These are phyloP conservation scores for Hypomesus transpacificus DNA, from an alignment of 2,113 vertebrate genomes.

Conservation along the genomic window DNA sequence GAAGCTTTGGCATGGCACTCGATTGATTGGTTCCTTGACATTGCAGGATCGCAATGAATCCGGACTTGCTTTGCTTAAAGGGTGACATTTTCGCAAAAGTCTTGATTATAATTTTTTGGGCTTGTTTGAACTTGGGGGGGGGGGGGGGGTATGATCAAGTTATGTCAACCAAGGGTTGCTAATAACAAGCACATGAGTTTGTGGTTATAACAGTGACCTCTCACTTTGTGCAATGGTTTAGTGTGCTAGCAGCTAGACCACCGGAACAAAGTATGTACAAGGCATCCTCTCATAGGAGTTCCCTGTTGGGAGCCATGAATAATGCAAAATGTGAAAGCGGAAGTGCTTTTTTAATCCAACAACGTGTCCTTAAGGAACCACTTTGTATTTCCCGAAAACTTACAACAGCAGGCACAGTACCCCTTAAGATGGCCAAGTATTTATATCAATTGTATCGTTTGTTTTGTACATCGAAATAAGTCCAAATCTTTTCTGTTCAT, in stretches of 20 bases:
- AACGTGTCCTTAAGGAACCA: constrained; percentile 25
- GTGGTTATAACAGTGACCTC: background rate
- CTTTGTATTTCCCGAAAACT: constrained; percentile 40
- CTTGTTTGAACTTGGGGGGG: too few relatives aligned
- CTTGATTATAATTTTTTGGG: too few relatives aligned
- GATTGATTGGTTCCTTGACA: too few relatives aligned
- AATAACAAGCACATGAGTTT: too few relatives aligned
- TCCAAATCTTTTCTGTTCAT: constrained; percentile 27
- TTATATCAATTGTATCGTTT: constrained; percentile 33
- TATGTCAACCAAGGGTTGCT: too few relatives aligned
- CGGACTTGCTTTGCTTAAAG: too few relatives aligned
- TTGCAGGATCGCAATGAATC: too few relatives aligned
- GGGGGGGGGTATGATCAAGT: too few relatives aligned
- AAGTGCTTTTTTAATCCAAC: constrained; percentile 27
- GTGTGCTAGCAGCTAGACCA: too few relatives aligned
- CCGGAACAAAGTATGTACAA: background rate
- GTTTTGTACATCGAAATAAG: constrained; percentile 24
- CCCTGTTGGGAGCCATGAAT: constrained; percentile 46
- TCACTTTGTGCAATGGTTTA: too few relatives aligned
- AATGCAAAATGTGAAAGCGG: constrained; percentile 47
- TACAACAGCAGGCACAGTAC: background rate
- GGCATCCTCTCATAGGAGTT: constrained; percentile 23
- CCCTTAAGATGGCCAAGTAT: constrained; percentile 12
- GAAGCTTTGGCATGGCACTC: too few relatives aligned
- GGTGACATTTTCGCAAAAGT: too few relatives aligned